Base-by-base conservation (phyloP, 2,888 invertebrate species). In the Gymnosoma rotundatum region DNA sequence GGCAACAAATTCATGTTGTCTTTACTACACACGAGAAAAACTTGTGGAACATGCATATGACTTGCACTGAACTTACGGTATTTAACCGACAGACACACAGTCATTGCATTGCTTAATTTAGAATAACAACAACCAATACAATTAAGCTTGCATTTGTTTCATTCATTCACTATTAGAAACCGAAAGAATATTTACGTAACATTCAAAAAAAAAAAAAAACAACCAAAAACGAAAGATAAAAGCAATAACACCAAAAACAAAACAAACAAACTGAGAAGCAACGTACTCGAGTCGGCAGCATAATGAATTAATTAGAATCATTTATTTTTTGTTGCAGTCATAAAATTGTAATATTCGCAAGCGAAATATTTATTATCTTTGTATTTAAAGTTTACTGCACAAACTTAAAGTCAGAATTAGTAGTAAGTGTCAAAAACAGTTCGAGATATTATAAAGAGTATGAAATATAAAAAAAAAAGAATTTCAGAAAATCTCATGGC, bases 271-370 rank as follows among this genome's bases (percentile, higher is more conserved):
- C 2, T 32, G 32, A 5, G 7, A 32, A 56, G 60, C 32, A 10
- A 70, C 66, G 76, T 50, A 67, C 50, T 78, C 61, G 73, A 78
- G 69, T 81, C 67, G 80, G 70, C 79, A 73, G 76, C 72, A 80
- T 80, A 84, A 84, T 84, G 76, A 80, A 78, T 83, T 83, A 76
- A 73, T 84, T 73, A 73, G 67, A 76, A 61, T 67, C 60, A 38
- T 36, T 58, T 42, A 14, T 54, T 45, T 72, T 20, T 63, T 52
- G 36, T 20, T 64, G 61, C 48, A 81, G 25, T 63, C 61, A 80
- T 69, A 67, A 74, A 74, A 74, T 16, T 58, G 50, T 42, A 54
- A 45, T 67, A 67, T 70, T 14, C 48, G n/a, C 32, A 45, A 72
- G 58, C 18, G 42, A 48, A 78, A 63, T 32, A 69, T 67, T 48